Evolutionary conservation across 2,888 invertebrate genomes (phyloP), one percentile per base, ranked within the genome.

Genomic region (Cheilosia vulpina): DNA sequence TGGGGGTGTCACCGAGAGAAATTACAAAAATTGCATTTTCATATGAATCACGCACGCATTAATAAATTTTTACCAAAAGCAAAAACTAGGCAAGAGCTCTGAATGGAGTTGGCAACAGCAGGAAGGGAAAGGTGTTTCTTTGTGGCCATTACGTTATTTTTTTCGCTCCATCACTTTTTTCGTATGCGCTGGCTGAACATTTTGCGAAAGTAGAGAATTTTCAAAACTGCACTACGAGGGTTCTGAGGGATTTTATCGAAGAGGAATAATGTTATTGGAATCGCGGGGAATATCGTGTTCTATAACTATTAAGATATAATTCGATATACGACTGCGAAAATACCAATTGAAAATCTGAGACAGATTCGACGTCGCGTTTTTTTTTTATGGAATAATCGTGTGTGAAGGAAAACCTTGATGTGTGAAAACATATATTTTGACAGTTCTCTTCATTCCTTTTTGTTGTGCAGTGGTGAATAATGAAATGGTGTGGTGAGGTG

Each of bases 91-190:
- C 73, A 66, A 66, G 68, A 31, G 62, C 58, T 73, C 65, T 60
- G 50, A 76, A 50, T 45, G 55, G 84, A 85, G 81, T 85, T 85
- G 76, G 85, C 81, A 85, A 85, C 85, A 85, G 57, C 76, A 85
- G 58, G 65, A 84, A 75, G 84, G 84, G 80, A 85, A 81, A 76
- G 66, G 85, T 85, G 69, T 81, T 85, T 80, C 80, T 85, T 85
- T 80, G 85, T 85, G 81, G 85, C 85, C 85, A 85, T 85, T 85
- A 85, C 85, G 76, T 81, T 85, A 71, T 65, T 84, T 71, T 75
- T 84, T 81, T 84, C 84, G 79, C 84, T 80, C 75, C 73, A 85
- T 66, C 71, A 81, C 75, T 81, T 66, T 76, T 72, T 72, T 79
- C 82, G 58, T 85, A 66, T 85, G 71, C 81, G 76, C 76, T 76